Conservation (phyloP, 2,888 invertebrate genomes). For the Tachina fera region DNA sequence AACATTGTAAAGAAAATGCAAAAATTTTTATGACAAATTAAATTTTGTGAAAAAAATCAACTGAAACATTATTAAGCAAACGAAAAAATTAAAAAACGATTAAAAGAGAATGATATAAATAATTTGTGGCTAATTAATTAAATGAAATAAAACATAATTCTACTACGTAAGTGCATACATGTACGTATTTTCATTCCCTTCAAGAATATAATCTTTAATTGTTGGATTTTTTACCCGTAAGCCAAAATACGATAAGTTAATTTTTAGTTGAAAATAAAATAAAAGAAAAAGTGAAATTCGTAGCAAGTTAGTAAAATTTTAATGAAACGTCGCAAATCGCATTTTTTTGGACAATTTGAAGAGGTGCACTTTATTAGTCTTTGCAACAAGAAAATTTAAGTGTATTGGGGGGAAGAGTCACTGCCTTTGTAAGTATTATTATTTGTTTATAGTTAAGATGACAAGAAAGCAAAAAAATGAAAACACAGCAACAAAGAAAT, state of each 20-base stretch:
- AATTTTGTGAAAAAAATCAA: constrained; percentile 38
- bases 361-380: neutral
- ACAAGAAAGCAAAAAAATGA: constrained; percentile 15
- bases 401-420: neutral
- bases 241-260: constrained; percentile 15
- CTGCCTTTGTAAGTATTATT: constrained; percentile 25
- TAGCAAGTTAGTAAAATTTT: constrained; percentile 18
- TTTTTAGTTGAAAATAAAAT: constrained; percentile 19
- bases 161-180: neutral
- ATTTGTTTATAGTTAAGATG: constrained; percentile 41
- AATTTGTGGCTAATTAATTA: neutral
- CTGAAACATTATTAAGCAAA: constrained; percentile 9
- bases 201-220: constrained; percentile 23
- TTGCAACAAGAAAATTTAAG: constrained; percentile 5
- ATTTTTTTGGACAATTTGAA: constrained; percentile 17
- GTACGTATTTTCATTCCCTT: constrained; percentile 3
- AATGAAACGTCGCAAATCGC: constrained; percentile 15
- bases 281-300: neutral
- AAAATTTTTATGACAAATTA: constrained; percentile 51
- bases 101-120: neutral
- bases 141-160: neutral
- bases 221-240: constrained; percentile 34
- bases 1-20: constrained; percentile 54
- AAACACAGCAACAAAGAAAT: constrained; percentile 7
- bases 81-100: neutral